Conservation (phyloP, 2,113 vertebrate species). For the Paedocypris sp. region DNA sequence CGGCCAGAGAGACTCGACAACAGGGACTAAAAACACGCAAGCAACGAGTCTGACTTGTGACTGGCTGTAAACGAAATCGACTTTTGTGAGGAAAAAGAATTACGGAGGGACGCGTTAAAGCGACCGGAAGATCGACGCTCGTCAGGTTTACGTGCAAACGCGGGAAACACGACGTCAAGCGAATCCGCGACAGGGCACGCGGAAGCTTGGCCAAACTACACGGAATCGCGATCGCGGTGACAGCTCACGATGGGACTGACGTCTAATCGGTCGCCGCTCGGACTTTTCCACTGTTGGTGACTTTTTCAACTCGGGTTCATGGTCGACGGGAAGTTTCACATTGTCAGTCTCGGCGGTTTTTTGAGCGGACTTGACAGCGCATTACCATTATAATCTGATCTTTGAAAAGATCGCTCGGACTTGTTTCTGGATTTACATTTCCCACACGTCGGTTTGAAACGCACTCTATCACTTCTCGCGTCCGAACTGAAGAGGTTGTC, state of each 20-base stretch:
- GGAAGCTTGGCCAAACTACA: constrained; percentile 22
- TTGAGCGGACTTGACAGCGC: constrained; percentile 7
- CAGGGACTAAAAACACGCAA: constrained; percentile 48
- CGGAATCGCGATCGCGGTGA: constrained; percentile 8
- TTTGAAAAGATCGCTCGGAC: background rate
- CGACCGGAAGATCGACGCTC: background rate
- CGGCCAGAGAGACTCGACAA: constrained; percentile 50
- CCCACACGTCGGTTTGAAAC: background rate
- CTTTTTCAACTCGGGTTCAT: background rate
- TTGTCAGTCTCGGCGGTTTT: constrained; percentile 1
- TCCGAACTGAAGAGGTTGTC: background rate
- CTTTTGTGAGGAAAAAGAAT: constrained; percentile 31
- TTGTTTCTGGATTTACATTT: constrained; percentile 4
- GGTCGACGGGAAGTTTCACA: background rate
- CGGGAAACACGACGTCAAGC: constrained; percentile 7
- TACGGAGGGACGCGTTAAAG: background rate
- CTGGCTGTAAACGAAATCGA: constrained; percentile 46
- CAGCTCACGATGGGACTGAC: constrained; percentile 27
- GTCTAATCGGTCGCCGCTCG: background rate
- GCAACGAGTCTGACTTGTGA: constrained; percentile 45
- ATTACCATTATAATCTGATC: background rate
- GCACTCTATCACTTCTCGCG: background rate
- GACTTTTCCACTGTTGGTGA: background rate
- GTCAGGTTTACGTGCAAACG: background rate
- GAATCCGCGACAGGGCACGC: constrained; percentile 4